phyloP scores from a whole-genome alignment of 2,888 invertebrate genomes.

The Cosmia trapezina region DNA sequence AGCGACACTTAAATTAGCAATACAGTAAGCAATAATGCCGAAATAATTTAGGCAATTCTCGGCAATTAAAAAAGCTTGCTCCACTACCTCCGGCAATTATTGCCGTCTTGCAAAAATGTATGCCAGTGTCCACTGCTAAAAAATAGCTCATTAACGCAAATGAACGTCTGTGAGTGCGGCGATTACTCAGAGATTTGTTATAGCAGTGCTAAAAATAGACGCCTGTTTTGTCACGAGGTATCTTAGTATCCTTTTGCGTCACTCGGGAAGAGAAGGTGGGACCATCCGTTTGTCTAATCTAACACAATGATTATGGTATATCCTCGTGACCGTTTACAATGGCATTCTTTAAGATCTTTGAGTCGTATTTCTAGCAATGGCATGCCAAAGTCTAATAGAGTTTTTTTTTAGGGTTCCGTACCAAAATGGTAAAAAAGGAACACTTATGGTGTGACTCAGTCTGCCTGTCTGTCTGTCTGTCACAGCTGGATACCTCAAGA shows the following conservation, averaged over 20 bases:
- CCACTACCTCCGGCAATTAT: conserved; percentile 2
- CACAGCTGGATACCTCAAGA: too few relatives aligned
- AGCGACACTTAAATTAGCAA: background rate
- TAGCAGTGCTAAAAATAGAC: conserved; percentile 39
- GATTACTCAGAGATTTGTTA: conserved; percentile 15
- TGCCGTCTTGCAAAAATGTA: background rate
- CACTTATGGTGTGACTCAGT: too few relatives aligned
- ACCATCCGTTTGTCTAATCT: conserved; percentile 20
- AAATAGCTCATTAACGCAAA: conserved; percentile 18
- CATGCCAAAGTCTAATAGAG: too few relatives aligned
- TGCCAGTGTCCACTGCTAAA: background rate
- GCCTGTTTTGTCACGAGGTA: conserved; percentile 16
- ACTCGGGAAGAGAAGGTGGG: conserved; percentile 33
- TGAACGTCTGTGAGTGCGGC: conserved; percentile 4
- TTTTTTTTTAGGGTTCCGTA: too few relatives aligned
- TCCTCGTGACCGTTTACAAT: background rate
- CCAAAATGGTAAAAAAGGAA: too few relatives aligned
- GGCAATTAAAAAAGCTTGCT: conserved; percentile 9
- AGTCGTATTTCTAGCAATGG: background rate
- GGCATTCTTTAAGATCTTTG: conserved; percentile 2
- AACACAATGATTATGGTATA: conserved; percentile 17
- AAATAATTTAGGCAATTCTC: conserved; percentile 12
- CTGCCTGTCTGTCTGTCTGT: too few relatives aligned
- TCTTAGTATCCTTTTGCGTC: conserved; percentile 38
- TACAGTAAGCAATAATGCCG: background rate